phyloP scores from a whole-genome alignment of 2,113 vertebrate genomes.

The Chaenogobius annularis region DNA sequence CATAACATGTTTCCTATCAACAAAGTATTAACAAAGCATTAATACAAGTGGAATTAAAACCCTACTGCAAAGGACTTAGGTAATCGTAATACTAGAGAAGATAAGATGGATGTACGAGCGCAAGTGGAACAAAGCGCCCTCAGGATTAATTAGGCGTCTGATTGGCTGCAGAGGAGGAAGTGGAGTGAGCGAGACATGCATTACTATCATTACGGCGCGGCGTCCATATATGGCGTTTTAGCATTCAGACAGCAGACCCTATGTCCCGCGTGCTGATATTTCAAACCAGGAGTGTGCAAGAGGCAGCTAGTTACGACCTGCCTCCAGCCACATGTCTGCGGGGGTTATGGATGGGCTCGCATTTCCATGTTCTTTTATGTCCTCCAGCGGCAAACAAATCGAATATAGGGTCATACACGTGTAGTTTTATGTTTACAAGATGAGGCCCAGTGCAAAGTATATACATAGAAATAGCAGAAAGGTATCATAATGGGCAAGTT shows the following conservation, averaged over 20 bases:
- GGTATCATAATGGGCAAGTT: not conserved
- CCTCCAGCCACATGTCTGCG: slow-evolving; percentile 59
- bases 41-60: too few species aligned
- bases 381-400: slow-evolving; percentile 36
- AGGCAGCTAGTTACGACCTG: slow-evolving; percentile 65
- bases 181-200: slow-evolving; percentile 17
- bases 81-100: too few species aligned
- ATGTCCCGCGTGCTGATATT: slow-evolving; percentile 67
- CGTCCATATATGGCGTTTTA: slow-evolving; percentile 38
- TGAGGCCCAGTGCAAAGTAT: slow-evolving; percentile 9
- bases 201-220: not conserved
- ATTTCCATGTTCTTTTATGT: slow-evolving; percentile 66
- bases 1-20: too few species aligned
- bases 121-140: slow-evolving; percentile 78
- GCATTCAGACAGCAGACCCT: slow-evolving; percentile 66
- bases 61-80: too few species aligned
- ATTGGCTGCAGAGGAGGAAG: slow-evolving; percentile 71
- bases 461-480: slow-evolving; percentile 6
- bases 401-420: slow-evolving; percentile 58
- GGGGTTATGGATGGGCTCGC: slow-evolving; percentile 66
- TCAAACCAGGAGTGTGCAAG: slow-evolving; percentile 70
- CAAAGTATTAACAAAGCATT: too few species aligned
- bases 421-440: slow-evolving; percentile 59
- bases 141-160: slow-evolving; percentile 83
- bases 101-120: slow-evolving; percentile 48